A percentile compares a stretch with the other conserved stretches of the same genome.
These are phyloP conservation scores for Drosophila leonis DNA, from an alignment of 2,888 invertebrate genomes.

Conservation along the genomic window DNA sequence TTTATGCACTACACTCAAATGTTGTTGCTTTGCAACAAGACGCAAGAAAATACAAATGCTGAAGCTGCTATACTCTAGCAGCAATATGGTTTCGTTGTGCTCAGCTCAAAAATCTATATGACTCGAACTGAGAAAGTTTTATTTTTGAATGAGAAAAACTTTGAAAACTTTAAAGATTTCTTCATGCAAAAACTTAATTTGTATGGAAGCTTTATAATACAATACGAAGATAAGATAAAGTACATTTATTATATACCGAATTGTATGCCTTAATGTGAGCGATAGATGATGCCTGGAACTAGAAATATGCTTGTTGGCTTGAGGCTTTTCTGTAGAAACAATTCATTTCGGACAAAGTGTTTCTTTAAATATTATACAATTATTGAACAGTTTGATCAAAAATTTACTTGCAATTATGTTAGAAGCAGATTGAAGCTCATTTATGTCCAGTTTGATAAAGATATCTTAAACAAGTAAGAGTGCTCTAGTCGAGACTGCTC, in stretches of 20 bases:
- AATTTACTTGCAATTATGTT: background rate
- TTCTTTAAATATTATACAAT: too few relatives aligned
- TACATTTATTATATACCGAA: too few relatives aligned
- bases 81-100: background rate
- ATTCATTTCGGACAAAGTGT: too few relatives aligned
- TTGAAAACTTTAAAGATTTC: background rate
- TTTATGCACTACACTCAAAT: conserved; percentile 7
- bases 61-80: conserved; percentile 6
- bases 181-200: background rate
- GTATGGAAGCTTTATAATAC: background rate
- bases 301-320: too few relatives aligned
- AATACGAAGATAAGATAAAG: too few relatives aligned
- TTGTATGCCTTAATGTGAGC: too few relatives aligned
- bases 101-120: background rate
- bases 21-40: conserved; percentile 12
- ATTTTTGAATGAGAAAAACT: background rate
- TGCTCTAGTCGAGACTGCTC: too few relatives aligned
- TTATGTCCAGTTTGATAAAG: background rate
- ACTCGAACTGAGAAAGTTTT: background rate
- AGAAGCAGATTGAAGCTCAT: background rate
- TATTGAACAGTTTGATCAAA: background rate
- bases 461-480: too few relatives aligned
- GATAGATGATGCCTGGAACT: too few relatives aligned
- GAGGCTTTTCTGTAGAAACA: too few relatives aligned
- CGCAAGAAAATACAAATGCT: background rate